Evolutionary conservation across 1,140 invertebrate genomes (phyloP).

Genomic region (Hirudo medicinalis): DNA sequence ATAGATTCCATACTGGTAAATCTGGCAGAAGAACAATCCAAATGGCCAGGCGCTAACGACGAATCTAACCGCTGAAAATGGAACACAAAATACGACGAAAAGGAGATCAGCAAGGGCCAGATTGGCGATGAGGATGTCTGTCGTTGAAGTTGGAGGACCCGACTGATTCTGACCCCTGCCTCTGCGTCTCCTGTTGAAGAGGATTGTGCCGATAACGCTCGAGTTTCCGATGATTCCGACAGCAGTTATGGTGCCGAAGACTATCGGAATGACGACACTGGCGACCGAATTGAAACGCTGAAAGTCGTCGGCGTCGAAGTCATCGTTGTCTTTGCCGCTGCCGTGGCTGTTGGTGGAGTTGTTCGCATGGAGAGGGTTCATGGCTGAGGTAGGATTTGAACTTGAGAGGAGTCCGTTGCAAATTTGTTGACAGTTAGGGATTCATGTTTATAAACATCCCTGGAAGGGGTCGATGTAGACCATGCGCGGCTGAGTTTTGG

Average conservation of each 20-base stretch:
- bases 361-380: too few species aligned
- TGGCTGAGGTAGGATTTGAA: too few species aligned
- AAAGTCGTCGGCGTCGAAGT: too few species aligned
- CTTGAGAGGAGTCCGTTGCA: too few species aligned
- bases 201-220: slow-evolving; percentile 9
- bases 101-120: slow-evolving; percentile 74
- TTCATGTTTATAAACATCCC: too few species aligned
- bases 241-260: slow-evolving; percentile 10
- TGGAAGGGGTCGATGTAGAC: too few species aligned
- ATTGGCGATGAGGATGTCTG: slow-evolving; percentile 75
- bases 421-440: too few species aligned
- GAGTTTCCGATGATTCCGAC: slow-evolving; percentile 14
- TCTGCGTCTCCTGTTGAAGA: slow-evolving; percentile 10
- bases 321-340: too few species aligned
- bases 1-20: slow-evolving; percentile 55
- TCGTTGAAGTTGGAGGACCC: slow-evolving; percentile 41
- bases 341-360: too few species aligned
- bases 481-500: too few species aligned
- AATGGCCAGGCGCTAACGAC: slow-evolving; percentile 60
- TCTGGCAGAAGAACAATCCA: slow-evolving; percentile 75
- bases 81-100: slow-evolving; percentile 89
- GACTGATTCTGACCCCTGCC: not conserved
- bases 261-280: slow-evolving; percentile 8
- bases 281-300: too few species aligned
- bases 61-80: slow-evolving; percentile 45